Evolutionary conservation across 2,797 vertebrate species (phyloP), one percentile per base, ranked within the genome.

Genomic region (Nannoperca obscura): DNA sequence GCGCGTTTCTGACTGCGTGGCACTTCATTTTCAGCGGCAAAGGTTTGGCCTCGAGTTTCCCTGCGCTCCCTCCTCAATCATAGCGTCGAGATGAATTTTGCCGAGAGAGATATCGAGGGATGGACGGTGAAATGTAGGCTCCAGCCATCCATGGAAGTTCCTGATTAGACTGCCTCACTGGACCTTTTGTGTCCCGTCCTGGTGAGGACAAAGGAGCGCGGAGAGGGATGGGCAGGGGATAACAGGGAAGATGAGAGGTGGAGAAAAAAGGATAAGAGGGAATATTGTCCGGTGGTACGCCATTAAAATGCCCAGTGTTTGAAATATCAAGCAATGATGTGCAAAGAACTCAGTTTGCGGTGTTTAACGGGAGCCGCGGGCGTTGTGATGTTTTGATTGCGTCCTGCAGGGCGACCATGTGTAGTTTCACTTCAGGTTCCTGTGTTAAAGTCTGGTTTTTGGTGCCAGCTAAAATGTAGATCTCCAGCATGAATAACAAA

Each of bases 111-210:
- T 87, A 92, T 91, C 83, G 89, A 91, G 93, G 92, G 94, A 91
- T 90, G 91, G 91, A 88, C 75, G 81, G 90, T 80, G 92, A 93
- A 94, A 94, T 90, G 91, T 86, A 74, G 89, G 90, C 91, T 94
- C 91, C 93, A 95, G 92, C 93, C 94, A 94, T 93, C 94, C 94
- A 94, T 95, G 93, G 93, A 92, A 93, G 94, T 92, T 93, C 92
- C 95, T 93, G 93, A 96, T 96, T 95, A 95, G 84, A 94, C 93
- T 93, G 95, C 95, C 95, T 95, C 94, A 94, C 92, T 95, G 94
- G 93, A 92, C 91, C 92, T 93, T 95, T 96, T 95, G 95, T 96
- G 89, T 93, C 89, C 91, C 92, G 84, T 89, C 92, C 91, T 93
- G 93, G 88, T 90, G 93, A 92, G 91, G 91, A 95, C 92, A 94